A percentile compares a stretch with the other conserved stretches of the same genome.
These are phyloP conservation scores for Catocala fraxini DNA, from an alignment of 2,888 invertebrate genomes.

Conservation along the genomic window DNA sequence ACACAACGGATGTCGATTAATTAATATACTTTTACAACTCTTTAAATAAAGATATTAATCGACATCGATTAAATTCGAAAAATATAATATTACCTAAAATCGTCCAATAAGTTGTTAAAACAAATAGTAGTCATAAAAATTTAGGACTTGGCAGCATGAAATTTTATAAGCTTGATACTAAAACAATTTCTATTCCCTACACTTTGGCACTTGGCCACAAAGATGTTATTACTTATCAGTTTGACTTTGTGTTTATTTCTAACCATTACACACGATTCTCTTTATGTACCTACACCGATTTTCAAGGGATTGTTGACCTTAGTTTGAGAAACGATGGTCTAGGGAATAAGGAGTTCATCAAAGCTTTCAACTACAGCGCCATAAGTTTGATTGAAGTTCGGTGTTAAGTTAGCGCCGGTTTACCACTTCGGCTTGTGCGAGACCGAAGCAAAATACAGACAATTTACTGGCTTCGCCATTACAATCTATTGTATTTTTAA, in stretches of 20 bases:
- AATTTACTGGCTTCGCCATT: background rate
- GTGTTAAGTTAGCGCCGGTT: slow-evolving; percentile 38
- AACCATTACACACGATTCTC: too few species aligned
- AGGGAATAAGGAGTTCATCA: slow-evolving; percentile 39
- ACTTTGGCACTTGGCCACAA: too few species aligned
- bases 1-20: too few species aligned
- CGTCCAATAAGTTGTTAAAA: too few species aligned
- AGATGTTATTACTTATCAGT: background rate
- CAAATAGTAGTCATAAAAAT: background rate
- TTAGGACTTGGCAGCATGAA: background rate
- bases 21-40: too few species aligned
- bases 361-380: slow-evolving; percentile 49
- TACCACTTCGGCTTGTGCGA: slow-evolving; percentile 21
- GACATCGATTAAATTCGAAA: too few species aligned
- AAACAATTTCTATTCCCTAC: too few species aligned
- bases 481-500: too few species aligned
- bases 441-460: slow-evolving; percentile 2
- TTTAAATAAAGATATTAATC: too few species aligned
- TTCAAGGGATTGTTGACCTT: background rate
- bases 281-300: too few species aligned
- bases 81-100: too few species aligned
- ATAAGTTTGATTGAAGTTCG: slow-evolving; percentile 57
- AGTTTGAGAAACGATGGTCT: slow-evolving; percentile 8
- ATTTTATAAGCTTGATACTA: too few species aligned
- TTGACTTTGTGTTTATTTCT: background rate